Conservation (phyloP, 2,888 invertebrate genomes). For the Lamproptera curius region DNA sequence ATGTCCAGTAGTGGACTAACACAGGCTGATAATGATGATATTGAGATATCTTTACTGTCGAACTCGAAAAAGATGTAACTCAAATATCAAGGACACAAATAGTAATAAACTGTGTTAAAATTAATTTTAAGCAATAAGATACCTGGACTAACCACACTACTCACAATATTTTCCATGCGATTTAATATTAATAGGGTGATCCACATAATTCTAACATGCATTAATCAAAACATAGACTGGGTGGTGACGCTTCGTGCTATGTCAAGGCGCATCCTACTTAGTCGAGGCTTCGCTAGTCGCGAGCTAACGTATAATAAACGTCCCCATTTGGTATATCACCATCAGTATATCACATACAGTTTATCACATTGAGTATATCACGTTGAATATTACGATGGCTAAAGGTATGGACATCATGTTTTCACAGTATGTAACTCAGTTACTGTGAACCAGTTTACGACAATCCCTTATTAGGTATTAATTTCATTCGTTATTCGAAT, state of each 20-base stretch:
- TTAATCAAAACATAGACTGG: constrained; percentile 31
- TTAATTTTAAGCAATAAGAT: no score
- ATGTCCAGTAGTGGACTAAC: no score
- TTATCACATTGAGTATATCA: no score
- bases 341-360: no score
- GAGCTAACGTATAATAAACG: not conserved
- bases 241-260: constrained; percentile 19
- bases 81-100: no score
- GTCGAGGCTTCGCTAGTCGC: constrained; percentile 16
- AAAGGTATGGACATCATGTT: constrained; percentile 60
- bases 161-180: constrained; percentile 14
- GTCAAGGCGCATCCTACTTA: constrained; percentile 28
- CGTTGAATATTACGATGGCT: constrained; percentile 56
- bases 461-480: constrained; percentile 41
- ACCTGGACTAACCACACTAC: no score
- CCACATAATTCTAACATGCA: constrained; percentile 38
- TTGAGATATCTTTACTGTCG: no score
- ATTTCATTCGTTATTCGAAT: no score
- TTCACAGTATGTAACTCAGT: constrained; percentile 63
- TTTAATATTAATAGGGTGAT: constrained; percentile 25
- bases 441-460: constrained; percentile 55
- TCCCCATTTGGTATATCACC: not conserved
- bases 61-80: no score
- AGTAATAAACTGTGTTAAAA: no score
- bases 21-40: no score